Conservation (phyloP, 2,888 invertebrate species). For the Ceratothoa steindachneri region DNA sequence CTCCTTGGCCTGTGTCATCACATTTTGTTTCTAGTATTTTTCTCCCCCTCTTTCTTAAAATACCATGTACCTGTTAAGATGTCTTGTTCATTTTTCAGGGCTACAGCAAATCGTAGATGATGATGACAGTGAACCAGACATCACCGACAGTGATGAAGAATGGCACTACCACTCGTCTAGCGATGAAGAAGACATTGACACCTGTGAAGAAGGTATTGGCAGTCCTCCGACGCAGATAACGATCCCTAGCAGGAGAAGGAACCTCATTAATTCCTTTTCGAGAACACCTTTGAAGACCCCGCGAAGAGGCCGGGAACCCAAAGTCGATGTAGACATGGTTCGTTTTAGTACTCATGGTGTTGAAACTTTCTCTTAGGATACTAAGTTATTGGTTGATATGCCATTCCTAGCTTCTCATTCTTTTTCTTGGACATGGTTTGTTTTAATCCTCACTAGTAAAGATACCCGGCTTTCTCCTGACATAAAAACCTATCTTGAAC, state of each 20-base stretch:
- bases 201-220: neutral
- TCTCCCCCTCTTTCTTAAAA: no score
- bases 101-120: neutral
- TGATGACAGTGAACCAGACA: neutral
- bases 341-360: no score
- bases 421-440: no score
- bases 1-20: no score
- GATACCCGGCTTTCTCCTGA: no score
- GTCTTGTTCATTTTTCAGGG: neutral
- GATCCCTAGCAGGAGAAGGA: neutral
- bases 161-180: neutral
- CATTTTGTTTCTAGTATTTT: no score
- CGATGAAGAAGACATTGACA: neutral
- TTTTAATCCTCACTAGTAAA: no score
- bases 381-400: no score
- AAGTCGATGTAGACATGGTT: constrained; percentile 10
- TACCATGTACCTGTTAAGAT: no score
- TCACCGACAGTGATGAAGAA: neutral
- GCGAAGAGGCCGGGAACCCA: neutral
- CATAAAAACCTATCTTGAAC: no score
- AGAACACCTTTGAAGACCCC: neutral
- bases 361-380: no score
- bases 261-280: neutral
- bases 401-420: no score
- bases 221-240: neutral